Base-by-base conservation (phyloP, 2,797 vertebrate species). In the Ibycter americanus region DNA sequence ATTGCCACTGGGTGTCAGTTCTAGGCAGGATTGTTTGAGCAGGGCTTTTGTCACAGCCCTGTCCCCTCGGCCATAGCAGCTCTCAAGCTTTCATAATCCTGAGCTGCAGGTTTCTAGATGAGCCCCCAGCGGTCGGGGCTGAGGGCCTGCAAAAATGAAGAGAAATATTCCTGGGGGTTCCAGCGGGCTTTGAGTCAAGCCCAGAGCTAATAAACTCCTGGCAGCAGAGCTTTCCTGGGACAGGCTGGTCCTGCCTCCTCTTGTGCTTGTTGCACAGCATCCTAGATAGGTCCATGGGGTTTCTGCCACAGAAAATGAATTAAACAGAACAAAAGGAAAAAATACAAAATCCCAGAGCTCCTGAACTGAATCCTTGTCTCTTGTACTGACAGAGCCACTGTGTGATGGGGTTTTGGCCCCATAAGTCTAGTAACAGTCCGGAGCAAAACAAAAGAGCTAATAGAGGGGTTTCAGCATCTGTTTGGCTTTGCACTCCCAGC, bases 391-490 rank as follows among this genome's bases (percentile, higher is more conserved):
- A 89, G 65, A 92, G 29, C 36, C 32, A 27, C 77, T 32, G 11
- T 36, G 40, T 34, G 36, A 71, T 67, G 56, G 84, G 47, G 63
- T 87, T 94, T 89, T 93, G 92, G 90, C 83, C 90, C 87, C 25
- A 0, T 47, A 86, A 90, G 77, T n/a, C 76, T 61, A 81, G 72
- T 89, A 92, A 94, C 58, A 93, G 38, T 55, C 66, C 61, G 74
- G 54, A 93, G 87, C 49, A 89, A 92, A 95, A 97, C 96, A 96
- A 95, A 97, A 92, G 87, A 89, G 36, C 76, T 80, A 88, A 83
- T 85, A 92, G 95, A 83, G 77, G 90, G 92, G 36, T 92, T 96
- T 95, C 95, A 91, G 94, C 76, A 94, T 97, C 95, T 95, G n/a
- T 91, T 97, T 97, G 90, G 96, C 93, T 95, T 93, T 5, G 6